Conservation (phyloP, 2,888 invertebrate species). For the Acronicta psi region DNA sequence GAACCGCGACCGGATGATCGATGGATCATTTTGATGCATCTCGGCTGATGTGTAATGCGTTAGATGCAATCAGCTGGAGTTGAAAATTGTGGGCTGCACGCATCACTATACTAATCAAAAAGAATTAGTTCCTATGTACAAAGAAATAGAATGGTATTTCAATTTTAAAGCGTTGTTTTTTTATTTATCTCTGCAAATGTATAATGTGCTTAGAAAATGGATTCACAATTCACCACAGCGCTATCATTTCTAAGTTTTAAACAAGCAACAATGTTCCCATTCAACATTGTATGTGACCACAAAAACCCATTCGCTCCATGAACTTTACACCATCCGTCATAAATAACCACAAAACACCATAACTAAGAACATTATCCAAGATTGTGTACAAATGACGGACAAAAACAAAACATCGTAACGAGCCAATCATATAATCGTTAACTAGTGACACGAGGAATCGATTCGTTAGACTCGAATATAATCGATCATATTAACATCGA, state of each 20-base stretch:
- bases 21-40: slow-evolving; percentile 59
- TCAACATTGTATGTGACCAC: slow-evolving; percentile 38
- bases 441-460: slow-evolving; percentile 65
- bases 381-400: slow-evolving; percentile 42
- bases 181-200: slow-evolving; percentile 17
- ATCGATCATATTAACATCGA: slow-evolving; percentile 74
- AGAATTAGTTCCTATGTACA: slow-evolving; percentile 1
- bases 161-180: slow-evolving; percentile 11
- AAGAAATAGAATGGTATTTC: slow-evolving; percentile 6
- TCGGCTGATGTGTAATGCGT: slow-evolving; percentile 33
- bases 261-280: slow-evolving; percentile 25
- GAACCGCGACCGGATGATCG: slow-evolving; percentile 67
- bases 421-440: slow-evolving; percentile 67
- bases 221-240: neutral
- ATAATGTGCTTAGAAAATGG: slow-evolving; percentile 18
- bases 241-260: slow-evolving; percentile 8
- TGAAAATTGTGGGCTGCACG: slow-evolving; percentile 2
- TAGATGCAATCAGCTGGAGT: slow-evolving; percentile 29
- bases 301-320: slow-evolving; percentile 36
- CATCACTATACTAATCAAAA: slow-evolving; percentile 10
- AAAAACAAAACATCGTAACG: slow-evolving; percentile 58
- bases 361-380: slow-evolving; percentile 18
- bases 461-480: slow-evolving; percentile 67
- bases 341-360: slow-evolving; percentile 20
- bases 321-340: slow-evolving; percentile 38